Percentiles rank a stretch among this genome's conserved stretches.
Evolutionary conservation across 92 coral and sea anemone species (phyloP).

Genomic region (Plumapathes pennacea): DNA sequence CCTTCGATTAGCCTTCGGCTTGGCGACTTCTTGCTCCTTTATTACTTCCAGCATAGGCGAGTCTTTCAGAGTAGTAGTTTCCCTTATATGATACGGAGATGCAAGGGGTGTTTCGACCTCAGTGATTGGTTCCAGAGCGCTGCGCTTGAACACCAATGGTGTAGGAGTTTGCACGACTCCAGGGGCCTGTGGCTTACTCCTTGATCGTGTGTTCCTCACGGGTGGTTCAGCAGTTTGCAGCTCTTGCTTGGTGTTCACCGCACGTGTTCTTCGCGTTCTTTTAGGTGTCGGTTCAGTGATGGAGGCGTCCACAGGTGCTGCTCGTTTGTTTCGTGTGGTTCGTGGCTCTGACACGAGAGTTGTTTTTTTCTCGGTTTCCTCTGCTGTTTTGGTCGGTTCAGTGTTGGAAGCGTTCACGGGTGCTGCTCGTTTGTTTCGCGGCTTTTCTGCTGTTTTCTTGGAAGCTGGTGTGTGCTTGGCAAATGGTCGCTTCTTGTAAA

Average conservation of each 20-base stretch:
- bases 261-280: constrained; percentile 50
- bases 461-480: constrained; percentile 33
- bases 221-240: constrained; percentile 5
- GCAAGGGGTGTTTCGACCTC: constrained; percentile 76
- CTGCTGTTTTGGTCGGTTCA: neutral
- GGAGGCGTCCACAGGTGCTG: constrained; percentile 44
- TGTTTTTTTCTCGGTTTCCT: neutral
- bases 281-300: constrained; percentile 60
- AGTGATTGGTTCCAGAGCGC: constrained; percentile 76
- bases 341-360: constrained; percentile 21
- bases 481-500: constrained; percentile 34
- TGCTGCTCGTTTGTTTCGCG: constrained; percentile 3
- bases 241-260: constrained; percentile 1
- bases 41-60: constrained; percentile 24
- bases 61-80: constrained; percentile 10
- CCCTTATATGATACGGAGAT: constrained; percentile 31
- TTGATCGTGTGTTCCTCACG: constrained; percentile 16
- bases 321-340: constrained; percentile 67
- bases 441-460: neutral
- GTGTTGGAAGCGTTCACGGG: constrained; percentile 4
- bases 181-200: constrained; percentile 33
- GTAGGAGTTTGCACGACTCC: constrained; percentile 76
- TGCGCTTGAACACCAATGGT: constrained; percentile 65
- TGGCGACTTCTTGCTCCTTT: constrained; percentile 6
- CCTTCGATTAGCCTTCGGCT: neutral